A percentile compares a stretch with the other conserved stretches of the same genome.
phyloP scores from a whole-genome alignment of 2,888 invertebrate species.

The Tetragonisca angustula region DNA sequence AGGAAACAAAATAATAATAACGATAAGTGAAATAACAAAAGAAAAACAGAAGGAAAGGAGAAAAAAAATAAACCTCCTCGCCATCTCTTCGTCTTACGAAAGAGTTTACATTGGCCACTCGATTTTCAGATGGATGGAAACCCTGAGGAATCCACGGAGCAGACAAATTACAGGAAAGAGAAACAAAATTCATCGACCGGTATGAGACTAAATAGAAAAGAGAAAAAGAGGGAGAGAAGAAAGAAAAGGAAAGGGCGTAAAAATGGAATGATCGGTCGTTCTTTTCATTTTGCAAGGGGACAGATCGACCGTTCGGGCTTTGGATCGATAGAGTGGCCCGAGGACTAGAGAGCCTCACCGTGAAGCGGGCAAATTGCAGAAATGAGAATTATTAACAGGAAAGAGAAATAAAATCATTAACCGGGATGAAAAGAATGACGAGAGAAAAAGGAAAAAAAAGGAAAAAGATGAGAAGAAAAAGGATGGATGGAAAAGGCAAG shows the following conservation, averaged over 20 bases:
- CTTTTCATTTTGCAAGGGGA: too few relatives aligned
- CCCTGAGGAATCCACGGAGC: constrained; percentile 20
- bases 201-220: too few relatives aligned
- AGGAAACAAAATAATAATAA: too few relatives aligned
- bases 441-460: too few relatives aligned
- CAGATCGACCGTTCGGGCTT: too few relatives aligned
- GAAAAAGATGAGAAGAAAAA: too few relatives aligned
- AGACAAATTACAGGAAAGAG: neutral
- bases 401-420: neutral
- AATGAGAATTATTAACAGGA: neutral
- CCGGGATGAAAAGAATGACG: neutral
- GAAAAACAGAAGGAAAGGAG: too few relatives aligned
- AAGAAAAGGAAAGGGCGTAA: neutral
- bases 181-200: too few relatives aligned
- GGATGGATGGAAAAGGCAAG: neutral
- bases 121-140: too few relatives aligned
- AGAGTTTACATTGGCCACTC: too few relatives aligned
- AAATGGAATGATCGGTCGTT: too few relatives aligned
- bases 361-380: neutral
- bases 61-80: neutral
- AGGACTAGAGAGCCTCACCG: neutral
- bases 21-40: accelerated
- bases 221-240: neutral
- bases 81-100: too few relatives aligned
- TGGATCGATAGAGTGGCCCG: neutral